Evolutionary conservation across 35 echinoderm and acorn worm genomes (phyloP).

Genomic region (Nesometra sesokonis): DNA sequence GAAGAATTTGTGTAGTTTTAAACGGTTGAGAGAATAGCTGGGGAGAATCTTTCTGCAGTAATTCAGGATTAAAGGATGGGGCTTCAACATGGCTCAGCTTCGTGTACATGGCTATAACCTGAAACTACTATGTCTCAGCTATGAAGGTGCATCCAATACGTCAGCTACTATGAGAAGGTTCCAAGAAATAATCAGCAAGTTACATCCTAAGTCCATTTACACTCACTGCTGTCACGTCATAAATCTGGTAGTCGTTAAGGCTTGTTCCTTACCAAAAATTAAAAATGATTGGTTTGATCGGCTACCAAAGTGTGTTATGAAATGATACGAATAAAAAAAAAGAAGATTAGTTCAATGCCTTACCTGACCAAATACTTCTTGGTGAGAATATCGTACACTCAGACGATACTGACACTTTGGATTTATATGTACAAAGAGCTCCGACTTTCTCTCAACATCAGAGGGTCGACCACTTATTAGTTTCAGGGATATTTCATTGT

Average conservation of each 20-base stretch:
- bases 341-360: too few species aligned
- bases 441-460: neutral
- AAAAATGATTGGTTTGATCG: too few species aligned
- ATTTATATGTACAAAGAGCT: neutral
- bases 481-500: constrained; percentile 21
- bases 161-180: neutral
- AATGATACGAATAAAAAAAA: too few species aligned
- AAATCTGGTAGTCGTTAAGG: neutral
- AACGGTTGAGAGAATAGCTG: neutral
- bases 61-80: too few species aligned
- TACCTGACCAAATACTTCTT: constrained; percentile 47
- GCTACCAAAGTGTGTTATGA: too few species aligned
- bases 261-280: neutral
- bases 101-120: neutral
- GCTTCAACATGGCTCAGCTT: too few species aligned
- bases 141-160: neutral
- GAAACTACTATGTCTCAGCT: too few species aligned
- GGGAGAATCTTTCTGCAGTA: too few species aligned
- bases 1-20: neutral
- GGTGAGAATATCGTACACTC: constrained; percentile 11
- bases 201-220: neutral
- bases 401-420: constrained; percentile 33
- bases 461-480: constrained; percentile 13
- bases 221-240: neutral
- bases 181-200: neutral